phyloP scores from a whole-genome alignment of 2,888 invertebrate species.

The Acrobasis suavella region DNA sequence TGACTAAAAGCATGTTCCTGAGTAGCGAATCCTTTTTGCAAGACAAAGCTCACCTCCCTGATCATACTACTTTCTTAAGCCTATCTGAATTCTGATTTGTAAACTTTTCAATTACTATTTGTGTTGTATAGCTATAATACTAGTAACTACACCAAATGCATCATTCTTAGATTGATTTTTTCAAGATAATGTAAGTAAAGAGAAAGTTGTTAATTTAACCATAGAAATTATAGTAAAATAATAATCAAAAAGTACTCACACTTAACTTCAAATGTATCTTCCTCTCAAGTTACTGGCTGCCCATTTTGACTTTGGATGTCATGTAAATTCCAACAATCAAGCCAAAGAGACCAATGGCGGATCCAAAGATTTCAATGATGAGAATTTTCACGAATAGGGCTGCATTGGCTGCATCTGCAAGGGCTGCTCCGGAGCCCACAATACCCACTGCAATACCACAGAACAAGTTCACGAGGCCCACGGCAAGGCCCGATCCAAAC shows the following conservation, averaged over 20 bases:
- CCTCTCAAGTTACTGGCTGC: constrained; percentile 79
- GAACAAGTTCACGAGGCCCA: constrained; percentile 97
- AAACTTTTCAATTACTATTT: too few relatives aligned
- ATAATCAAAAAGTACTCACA: constrained; percentile 58
- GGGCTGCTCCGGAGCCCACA: constrained; percentile 98
- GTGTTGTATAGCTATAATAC: too few relatives aligned
- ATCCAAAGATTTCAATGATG: constrained; percentile 99
- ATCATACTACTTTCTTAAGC: too few relatives aligned
- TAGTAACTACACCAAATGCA: too few relatives aligned
- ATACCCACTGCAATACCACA: constrained; percentile 98
- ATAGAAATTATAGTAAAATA: constrained; percentile 23
- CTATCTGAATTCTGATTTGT: too few relatives aligned
- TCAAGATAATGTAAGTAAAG: too few relatives aligned
- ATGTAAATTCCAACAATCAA: constrained; percentile 98
- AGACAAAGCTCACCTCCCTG: too few relatives aligned
- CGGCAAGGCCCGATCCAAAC: constrained; percentile 97
- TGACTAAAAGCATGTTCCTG: too few relatives aligned
- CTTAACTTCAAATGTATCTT: constrained; percentile 53
- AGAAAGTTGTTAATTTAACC: too few relatives aligned
- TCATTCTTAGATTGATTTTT: too few relatives aligned
- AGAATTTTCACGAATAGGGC: constrained; percentile 98
- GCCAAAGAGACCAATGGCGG: constrained; percentile 99
- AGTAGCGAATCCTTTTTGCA: too few relatives aligned
- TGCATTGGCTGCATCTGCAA: constrained; percentile 98
- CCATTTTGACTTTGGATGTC: constrained; percentile 92